Conservation (phyloP, 2,888 invertebrate genomes). For the Stratiomys singularior region DNA sequence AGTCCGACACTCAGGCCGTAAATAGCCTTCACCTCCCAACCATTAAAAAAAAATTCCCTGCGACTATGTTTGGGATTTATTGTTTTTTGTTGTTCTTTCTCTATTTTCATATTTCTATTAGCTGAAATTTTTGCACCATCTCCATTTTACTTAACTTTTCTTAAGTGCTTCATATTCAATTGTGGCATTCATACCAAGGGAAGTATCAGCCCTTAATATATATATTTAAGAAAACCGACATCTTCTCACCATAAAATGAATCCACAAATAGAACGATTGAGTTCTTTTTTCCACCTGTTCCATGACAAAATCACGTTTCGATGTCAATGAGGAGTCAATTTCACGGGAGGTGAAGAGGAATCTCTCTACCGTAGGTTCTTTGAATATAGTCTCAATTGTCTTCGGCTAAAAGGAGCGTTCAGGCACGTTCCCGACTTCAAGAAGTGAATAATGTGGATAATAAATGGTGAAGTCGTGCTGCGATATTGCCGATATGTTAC, state of each 20-base stretch:
- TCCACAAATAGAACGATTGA: background rate
- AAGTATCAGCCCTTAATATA: too few relatives aligned
- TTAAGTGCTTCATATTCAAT: too few relatives aligned
- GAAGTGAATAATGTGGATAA: conserved; percentile 35
- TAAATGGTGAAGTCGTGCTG: conserved; percentile 27
- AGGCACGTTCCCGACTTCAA: conserved; percentile 27
- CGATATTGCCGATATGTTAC: conserved; percentile 24
- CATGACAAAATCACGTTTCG: background rate
- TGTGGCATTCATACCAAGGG: too few relatives aligned
- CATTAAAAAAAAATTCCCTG: too few relatives aligned
- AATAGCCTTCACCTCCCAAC: too few relatives aligned
- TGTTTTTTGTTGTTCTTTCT: too few relatives aligned
- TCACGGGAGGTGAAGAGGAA: background rate
- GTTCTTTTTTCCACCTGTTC: background rate
- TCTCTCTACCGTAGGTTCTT: background rate
- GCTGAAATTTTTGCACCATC: too few relatives aligned
- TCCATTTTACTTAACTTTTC: too few relatives aligned
- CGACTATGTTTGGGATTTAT: too few relatives aligned
- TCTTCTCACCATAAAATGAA: background rate
- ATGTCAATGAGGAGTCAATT: conserved; percentile 12
- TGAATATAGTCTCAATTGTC: conserved; percentile 6
- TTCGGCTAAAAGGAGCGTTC: background rate
- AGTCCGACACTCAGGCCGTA: too few relatives aligned
- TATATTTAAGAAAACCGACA: too few relatives aligned
- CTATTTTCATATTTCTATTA: too few relatives aligned